A percentile compares a stretch with the other conserved stretches of the same genome.
phyloP scores from a whole-genome alignment of 2,797 vertebrate genomes.

The Silurus aristotelis region DNA sequence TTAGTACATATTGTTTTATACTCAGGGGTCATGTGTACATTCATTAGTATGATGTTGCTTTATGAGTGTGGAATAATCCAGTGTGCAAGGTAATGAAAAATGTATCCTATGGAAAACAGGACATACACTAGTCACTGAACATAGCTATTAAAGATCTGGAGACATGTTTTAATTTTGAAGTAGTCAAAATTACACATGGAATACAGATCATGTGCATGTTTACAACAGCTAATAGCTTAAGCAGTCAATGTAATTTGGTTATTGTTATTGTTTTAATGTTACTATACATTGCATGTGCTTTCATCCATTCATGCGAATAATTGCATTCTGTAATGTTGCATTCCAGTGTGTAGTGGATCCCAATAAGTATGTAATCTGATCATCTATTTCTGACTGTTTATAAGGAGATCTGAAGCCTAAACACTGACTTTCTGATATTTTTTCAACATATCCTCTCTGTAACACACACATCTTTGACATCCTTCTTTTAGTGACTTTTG shows the following conservation, averaged over 20 bases:
- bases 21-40: background rate
- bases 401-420: background rate
- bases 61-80: background rate
- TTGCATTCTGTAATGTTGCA: constrained; percentile 2
- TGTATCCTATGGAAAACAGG: background rate
- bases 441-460: background rate
- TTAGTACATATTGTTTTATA: background rate
- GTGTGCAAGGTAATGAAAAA: background rate
- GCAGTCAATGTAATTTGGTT: background rate
- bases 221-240: background rate
- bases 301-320: background rate
- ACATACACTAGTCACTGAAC: background rate
- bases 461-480: background rate
- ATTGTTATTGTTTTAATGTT: background rate
- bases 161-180: background rate
- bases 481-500: background rate
- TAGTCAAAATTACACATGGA: background rate
- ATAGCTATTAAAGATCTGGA: background rate
- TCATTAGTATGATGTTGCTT: background rate
- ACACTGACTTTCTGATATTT: too few species aligned
- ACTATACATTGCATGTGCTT: background rate
- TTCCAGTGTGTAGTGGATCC: constrained; percentile 30
- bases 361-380: constrained; percentile 27
- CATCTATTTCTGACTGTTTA: constrained; percentile 6
- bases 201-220: background rate